These are phyloP conservation scores for Emys orbicularis DNA, from an alignment of 2,797 vertebrate species.

Conservation along the genomic window DNA sequence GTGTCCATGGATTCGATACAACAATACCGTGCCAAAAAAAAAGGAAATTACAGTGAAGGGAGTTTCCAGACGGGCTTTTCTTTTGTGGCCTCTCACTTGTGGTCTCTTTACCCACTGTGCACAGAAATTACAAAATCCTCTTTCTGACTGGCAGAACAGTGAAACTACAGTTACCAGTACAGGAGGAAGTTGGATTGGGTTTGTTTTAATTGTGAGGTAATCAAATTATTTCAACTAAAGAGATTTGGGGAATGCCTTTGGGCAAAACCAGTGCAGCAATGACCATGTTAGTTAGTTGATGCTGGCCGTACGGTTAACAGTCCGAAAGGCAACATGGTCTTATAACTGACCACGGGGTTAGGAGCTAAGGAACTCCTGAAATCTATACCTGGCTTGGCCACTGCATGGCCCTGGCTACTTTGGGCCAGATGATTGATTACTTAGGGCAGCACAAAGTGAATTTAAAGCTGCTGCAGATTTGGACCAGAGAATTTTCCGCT, in stretches of 20 bases:
- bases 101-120: not conserved
- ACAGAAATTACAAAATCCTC: not conserved
- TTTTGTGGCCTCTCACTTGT: not conserved
- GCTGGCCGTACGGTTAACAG: not conserved
- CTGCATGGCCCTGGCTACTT: not conserved
- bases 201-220: not conserved
- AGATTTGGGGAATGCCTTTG: not conserved
- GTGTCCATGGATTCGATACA: slow-evolving; percentile 15
- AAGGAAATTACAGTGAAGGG: not conserved
- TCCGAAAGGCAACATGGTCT: not conserved
- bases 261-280: not conserved
- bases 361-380: not conserved
- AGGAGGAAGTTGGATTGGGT: not conserved
- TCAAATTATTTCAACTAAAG: not conserved
- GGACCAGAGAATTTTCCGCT: not conserved
- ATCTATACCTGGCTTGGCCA: not conserved
- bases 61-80: not conserved
- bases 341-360: not conserved
- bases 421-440: not conserved
- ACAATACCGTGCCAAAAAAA: not conserved
- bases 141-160: not conserved
- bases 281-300: not conserved
- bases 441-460: not conserved
- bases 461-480: slow-evolving; percentile 1
- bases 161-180: not conserved